Conservation (phyloP, 2,888 invertebrate species). For the Cephus sareptanus region DNA sequence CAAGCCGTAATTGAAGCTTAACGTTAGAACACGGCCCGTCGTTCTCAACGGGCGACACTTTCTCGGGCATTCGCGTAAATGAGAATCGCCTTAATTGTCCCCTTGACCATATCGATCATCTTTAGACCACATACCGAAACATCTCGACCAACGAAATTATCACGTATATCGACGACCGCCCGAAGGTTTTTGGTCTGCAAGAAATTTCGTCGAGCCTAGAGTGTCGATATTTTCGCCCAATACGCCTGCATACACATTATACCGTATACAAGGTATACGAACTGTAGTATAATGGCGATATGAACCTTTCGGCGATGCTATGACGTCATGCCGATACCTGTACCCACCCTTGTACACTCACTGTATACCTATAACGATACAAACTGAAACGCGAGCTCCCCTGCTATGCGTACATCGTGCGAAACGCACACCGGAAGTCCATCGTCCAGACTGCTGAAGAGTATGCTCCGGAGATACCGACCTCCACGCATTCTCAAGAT, state of each 20-base stretch:
- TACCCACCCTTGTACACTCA: background rate
- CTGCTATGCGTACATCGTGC: slow-evolving; percentile 16
- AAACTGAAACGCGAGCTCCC: slow-evolving; percentile 33
- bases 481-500: background rate
- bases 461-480: background rate
- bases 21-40: background rate
- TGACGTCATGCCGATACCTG: slow-evolving; percentile 10
- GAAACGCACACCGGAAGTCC: slow-evolving; percentile 46
- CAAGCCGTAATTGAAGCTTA: background rate
- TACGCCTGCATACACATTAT: slow-evolving; percentile 27
- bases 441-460: slow-evolving; percentile 32
- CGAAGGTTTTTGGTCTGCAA: background rate
- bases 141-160: background rate
- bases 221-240: slow-evolving; percentile 21
- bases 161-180: background rate
- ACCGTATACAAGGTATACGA: background rate
- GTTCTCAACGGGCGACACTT: background rate
- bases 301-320: slow-evolving; percentile 4
- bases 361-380: slow-evolving; percentile 14
- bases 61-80: background rate
- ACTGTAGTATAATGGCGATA: background rate
- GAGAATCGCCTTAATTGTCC: background rate
- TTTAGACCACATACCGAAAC: background rate
- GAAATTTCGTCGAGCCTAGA: background rate
- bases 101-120: background rate